phyloP scores from a whole-genome alignment of 2,797 vertebrate genomes.

The Heteromormyrus szaboi region DNA sequence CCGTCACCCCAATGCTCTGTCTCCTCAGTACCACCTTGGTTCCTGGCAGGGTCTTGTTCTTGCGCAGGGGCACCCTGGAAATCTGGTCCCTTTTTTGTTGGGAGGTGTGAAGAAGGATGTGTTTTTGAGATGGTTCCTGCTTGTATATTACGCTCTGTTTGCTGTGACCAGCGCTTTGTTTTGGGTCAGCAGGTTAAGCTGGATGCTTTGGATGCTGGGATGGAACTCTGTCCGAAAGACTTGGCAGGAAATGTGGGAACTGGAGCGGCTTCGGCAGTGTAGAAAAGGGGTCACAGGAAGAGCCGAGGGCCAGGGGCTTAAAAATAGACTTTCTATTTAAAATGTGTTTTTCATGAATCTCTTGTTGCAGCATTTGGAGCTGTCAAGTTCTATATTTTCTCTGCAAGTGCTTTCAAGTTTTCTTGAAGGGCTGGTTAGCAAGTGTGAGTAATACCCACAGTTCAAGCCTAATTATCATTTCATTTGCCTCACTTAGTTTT shows the following conservation, averaged over 20 bases:
- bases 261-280: slow-evolving; percentile 20
- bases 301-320: slow-evolving; percentile 15
- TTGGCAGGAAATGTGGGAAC: slow-evolving; percentile 35
- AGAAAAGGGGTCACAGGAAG: slow-evolving; percentile 28
- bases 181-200: slow-evolving; percentile 12
- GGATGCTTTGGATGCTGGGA: slow-evolving; percentile 21
- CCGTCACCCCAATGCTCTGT: background rate
- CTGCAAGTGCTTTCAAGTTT: background rate
- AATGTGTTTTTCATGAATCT: slow-evolving; percentile 3
- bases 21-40: background rate
- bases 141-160: slow-evolving; percentile 3
- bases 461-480: background rate
- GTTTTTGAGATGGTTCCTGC: background rate
- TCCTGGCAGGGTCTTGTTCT: background rate
- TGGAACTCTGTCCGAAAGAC: slow-evolving; percentile 14
- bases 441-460: background rate
- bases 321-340: slow-evolving; percentile 30
- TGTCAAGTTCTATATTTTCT: background rate
- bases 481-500: background rate
- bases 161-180: slow-evolving; percentile 2
- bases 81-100: background rate
- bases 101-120: background rate
- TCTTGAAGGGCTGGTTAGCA: background rate
- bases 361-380: background rate
- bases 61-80: background rate